Evolutionary conservation across 2,888 invertebrate species (phyloP), one percentile per base, ranked within the genome.

Genomic region (Drosophila melanosoma): DNA sequence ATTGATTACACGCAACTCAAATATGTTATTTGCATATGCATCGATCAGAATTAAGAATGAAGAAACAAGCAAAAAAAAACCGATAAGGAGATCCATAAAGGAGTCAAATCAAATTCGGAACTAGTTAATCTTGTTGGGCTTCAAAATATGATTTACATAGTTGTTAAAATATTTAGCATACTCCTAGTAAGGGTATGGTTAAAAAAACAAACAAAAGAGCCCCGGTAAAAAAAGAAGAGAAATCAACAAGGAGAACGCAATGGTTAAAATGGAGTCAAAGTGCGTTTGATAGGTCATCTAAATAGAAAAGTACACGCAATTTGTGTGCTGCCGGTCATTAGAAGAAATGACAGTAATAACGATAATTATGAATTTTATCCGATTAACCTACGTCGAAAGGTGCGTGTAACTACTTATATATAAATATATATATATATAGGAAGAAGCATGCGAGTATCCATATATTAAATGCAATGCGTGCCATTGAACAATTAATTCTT

Each of bases 361-460:
- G 86, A 92, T 93, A 93, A 92, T 92, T 93, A 92, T 92, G 93
- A 93, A 91, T 92, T 92, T 92, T 92, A 92, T 93, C 92, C 93
- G 92, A 92, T 92, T 93, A 92, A 90, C 76, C 69, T 75, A 72
- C 63, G 52, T 61, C 45, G 29, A 69, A 59, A 71, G 66, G 72
- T 69, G 78, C 74, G 79, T 74, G 69, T 15, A 52, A 2, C 17
- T 32, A 35, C 23, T 15, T 45, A 7, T 1, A 49, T 32, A 35
- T 45, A 23, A 23, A 7, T 20, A 7, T 15, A 45, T 23, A 23
- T 23, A 32, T 6, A 58, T 29, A 35, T n/a, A 7, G 8, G 11
- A 51, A 17, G 45, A 17, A 15, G n/a, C 32, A 36, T 54, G 70
- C 29, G 53, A 49, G 42, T 82, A 84, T 90, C 84, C 76, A 77